A percentile compares a stretch with the other conserved stretches of the same genome.
Evolutionary conservation across 2,113 vertebrate species (phyloP).

Genomic region (Pachypanchax playfairii): DNA sequence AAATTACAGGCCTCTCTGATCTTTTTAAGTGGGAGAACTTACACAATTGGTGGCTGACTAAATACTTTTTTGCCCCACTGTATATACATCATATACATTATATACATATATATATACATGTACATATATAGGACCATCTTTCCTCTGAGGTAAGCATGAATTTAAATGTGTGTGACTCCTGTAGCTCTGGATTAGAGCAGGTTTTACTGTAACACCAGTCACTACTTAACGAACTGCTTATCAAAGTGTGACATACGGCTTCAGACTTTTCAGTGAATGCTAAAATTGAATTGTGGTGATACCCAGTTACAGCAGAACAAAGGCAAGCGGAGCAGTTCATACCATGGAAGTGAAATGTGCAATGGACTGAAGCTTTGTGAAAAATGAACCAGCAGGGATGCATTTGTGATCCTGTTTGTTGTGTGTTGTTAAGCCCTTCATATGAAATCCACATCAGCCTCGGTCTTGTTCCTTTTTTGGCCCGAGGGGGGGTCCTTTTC

Average conservation of each 20-base stretch:
- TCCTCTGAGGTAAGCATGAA: too few relatives aligned
- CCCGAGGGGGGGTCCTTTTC: neutral
- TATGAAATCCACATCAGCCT: constrained; percentile 35
- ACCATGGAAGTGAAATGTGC: constrained; percentile 27
- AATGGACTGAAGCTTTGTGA: constrained; percentile 36
- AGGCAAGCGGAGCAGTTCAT: constrained; percentile 8
- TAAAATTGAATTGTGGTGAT: constrained; percentile 33
- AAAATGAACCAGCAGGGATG: constrained; percentile 30
- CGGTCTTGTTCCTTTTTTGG: constrained; percentile 14
- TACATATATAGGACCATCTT: too few relatives aligned
- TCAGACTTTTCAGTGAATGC: constrained; percentile 3
- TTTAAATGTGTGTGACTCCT: too few relatives aligned
- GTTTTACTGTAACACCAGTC: constrained; percentile 52
- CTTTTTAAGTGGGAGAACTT: too few relatives aligned
- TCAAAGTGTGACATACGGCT: constrained; percentile 43
- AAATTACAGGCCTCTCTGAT: too few relatives aligned
- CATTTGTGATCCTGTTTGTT: constrained; percentile 32
- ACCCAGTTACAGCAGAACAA: constrained; percentile 55
- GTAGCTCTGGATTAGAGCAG: constrained; percentile 12
- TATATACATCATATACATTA: too few relatives aligned
- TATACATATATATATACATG: too few relatives aligned
- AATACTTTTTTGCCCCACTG: too few relatives aligned
- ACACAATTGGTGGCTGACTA: too few relatives aligned
- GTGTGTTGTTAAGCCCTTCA: constrained; percentile 29
- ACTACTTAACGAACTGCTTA: constrained; percentile 57